Conservation (phyloP, 2,113 vertebrate genomes). For the Pardalotus punctatus region DNA sequence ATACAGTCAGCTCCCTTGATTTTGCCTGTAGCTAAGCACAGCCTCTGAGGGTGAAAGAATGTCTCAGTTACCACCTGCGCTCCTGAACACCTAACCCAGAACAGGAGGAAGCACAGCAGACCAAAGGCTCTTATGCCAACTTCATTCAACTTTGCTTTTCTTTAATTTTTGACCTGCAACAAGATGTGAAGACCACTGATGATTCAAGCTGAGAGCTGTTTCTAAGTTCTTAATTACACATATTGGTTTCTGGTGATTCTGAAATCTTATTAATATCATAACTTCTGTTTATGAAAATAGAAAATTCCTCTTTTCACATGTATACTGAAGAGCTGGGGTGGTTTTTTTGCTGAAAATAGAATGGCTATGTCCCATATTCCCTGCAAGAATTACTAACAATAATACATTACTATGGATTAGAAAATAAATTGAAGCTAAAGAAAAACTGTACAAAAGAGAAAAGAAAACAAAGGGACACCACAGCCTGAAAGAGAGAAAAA, state of each 20-base stretch:
- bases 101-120: background rate
- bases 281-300: background rate
- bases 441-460: background rate
- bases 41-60: background rate
- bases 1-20: background rate
- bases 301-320: background rate
- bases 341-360: background rate
- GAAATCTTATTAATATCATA: background rate
- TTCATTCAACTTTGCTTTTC: background rate
- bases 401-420: background rate
- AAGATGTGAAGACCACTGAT: background rate
- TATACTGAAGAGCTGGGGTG: rapidly evolving
- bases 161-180: background rate
- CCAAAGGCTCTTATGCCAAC: background rate
- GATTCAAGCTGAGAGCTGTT: background rate
- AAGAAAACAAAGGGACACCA: background rate
- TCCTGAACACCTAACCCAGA: background rate
- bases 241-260: background rate
- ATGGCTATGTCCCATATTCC: background rate
- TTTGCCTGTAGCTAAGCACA: background rate
- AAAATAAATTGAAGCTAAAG: background rate
- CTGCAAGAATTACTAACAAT: background rate
- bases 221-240: background rate
- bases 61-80: background rate
- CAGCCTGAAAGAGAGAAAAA: background rate